Conservation (phyloP, 2,888 invertebrate species). For the Brenthis daphne region DNA sequence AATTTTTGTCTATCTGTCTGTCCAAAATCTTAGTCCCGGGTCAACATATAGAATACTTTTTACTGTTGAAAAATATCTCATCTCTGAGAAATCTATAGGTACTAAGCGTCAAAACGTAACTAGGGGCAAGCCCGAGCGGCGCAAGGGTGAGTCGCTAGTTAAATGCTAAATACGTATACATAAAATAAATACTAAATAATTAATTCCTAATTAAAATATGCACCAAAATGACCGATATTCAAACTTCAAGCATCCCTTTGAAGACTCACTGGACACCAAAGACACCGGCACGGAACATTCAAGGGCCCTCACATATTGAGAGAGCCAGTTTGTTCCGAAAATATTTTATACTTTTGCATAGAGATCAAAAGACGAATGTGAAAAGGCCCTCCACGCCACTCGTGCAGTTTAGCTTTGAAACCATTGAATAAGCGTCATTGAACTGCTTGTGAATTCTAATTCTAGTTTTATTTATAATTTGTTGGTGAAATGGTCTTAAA, state of each 20-base stretch:
- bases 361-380: constrained; percentile 48
- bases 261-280: constrained; percentile 46
- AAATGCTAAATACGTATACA: no score
- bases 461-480: constrained; percentile 29
- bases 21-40: no score
- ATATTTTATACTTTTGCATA: constrained; percentile 48
- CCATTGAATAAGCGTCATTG: constrained; percentile 33
- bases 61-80: no score
- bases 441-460: constrained; percentile 33
- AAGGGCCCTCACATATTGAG: constrained; percentile 45
- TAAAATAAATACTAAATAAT: neutral
- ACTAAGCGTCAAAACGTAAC: no score
- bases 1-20: no score
- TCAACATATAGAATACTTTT: no score
- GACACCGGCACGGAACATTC: constrained; percentile 43
- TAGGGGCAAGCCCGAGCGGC: no score
- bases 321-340: constrained; percentile 51
- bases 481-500: constrained; percentile 10
- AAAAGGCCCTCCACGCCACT: constrained; percentile 37
- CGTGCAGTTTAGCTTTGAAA: constrained; percentile 35
- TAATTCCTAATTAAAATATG: constrained; percentile 15
- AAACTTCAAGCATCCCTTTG: constrained; percentile 40
- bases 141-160: no score
- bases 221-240: constrained; percentile 23
- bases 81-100: no score